Conservation (phyloP, 2,113 vertebrate genomes). For the Seriola rivoliana region DNA sequence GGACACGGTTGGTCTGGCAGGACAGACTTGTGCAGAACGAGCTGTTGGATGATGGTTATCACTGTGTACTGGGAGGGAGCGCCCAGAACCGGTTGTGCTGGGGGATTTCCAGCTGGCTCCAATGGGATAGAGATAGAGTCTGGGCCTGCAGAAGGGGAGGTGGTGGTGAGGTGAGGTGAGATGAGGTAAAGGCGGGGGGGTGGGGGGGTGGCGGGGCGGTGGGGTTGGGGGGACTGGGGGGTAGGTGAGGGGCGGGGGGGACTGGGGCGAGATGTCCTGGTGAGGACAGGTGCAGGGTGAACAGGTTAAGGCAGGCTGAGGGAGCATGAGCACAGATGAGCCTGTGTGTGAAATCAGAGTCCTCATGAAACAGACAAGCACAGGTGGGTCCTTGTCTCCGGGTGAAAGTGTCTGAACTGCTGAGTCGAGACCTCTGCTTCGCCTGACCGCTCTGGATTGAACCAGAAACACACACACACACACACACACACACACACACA, state of each 20-base stretch:
- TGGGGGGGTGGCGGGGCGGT: background rate
- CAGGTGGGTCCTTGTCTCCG: conserved; percentile 81
- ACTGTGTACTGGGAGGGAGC: conserved; percentile 30
- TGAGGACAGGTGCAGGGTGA: conserved; percentile 76
- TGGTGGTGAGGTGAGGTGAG: conserved; percentile 4
- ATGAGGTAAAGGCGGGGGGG: background rate
- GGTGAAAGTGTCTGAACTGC: conserved; percentile 76
- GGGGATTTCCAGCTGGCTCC: conserved; percentile 68
- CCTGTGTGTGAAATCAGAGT: conserved; percentile 47
- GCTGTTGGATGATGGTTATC: conserved; percentile 48
- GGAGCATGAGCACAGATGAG: conserved; percentile 41
- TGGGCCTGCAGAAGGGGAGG: conserved; percentile 16
- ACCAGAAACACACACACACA: conserved; percentile 46
- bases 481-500: conserved; percentile 21
- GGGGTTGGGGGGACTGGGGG: too few species aligned
- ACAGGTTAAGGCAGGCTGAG: conserved; percentile 65
- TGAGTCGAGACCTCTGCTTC: conserved; percentile 65
- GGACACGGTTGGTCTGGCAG: conserved; percentile 33
- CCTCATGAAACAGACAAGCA: conserved; percentile 69
- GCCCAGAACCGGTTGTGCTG: conserved; percentile 54
- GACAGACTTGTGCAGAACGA: conserved; percentile 34
- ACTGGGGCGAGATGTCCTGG: conserved; percentile 55
- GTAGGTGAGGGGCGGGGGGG: background rate
- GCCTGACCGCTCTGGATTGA: conserved; percentile 69
- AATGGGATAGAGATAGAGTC: conserved; percentile 14